Evolutionary conservation across 1,140 invertebrate genomes (phyloP), one percentile per base, ranked within the genome.

Genomic region (Philotrypesis tridentata): DNA sequence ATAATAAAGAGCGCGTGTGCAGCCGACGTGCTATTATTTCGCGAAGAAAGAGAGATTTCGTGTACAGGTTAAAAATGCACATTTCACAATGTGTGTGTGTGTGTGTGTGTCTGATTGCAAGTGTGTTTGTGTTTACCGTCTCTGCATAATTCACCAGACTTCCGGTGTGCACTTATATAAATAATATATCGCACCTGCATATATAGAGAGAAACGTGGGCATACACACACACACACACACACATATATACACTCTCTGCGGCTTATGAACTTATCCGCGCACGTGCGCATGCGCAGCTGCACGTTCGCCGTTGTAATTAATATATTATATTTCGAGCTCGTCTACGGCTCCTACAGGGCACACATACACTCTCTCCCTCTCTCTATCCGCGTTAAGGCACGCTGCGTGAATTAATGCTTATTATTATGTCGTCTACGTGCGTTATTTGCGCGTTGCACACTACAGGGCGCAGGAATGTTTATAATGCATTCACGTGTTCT

Each of bases 371-470:
- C n/a, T n/a, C n/a, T n/a, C n/a, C n/a, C n/a, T n/a, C n/a, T n/a
- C n/a, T n/a, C n/a, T n/a, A n/a, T 25, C 12, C 31, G 25, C 37
- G 55, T 43, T n/a, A 61, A 29, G 25, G 31, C 65, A 55, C 6
- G 61, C 14, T 9, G 33, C 37, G 68, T 61, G 68, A 71, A 79
- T 79, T 79, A 79, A 71, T 61, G 31, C 21, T 71, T 61, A 71
- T 23, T 79, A 71, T 79, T 72, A 60, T 60, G 77, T 79, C 77
- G 68, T 33, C 29, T 61, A 11, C 31, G 23, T 37, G 29, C 43
- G 29, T 78, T 78, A 78, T 78, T 78, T 31, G 37, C 31, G 25
- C 23, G 17, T 55, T 67, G 11, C 25, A 63, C 25, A 17, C 48
- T 4, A 48, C 43, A 17, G 33, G 9, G 23, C 31, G 27, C 8